Base-by-base conservation (phyloP, 2,797 vertebrate genomes). In the Cryptoblepharus egeriae region DNA sequence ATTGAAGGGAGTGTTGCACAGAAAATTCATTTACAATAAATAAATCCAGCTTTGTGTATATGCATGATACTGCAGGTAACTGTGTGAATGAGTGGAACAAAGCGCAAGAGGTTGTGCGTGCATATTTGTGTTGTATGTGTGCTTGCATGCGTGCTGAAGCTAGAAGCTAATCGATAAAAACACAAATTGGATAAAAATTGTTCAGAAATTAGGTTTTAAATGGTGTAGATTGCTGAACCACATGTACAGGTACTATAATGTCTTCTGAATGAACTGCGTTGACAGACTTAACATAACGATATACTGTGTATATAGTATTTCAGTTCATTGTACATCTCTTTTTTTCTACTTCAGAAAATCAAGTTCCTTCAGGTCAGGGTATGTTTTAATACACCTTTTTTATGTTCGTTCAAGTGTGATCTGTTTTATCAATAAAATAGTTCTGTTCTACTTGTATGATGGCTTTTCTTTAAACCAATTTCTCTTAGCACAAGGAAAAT, bases 311-410 rank as follows among this genome's bases (percentile, higher is more conserved):
- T 95, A 95, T 92, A 93, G 84, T 76, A 90, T 90, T 92, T 88
- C 87, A 90, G 85, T 63, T 80, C 80, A 70, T 91, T 89, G 78
- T 89, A 60, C 65, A 61, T 82, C 74, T 80, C 49, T 87, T 88
- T 88, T 88, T 94, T 94, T 95, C 95, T 92, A 63, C 92, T 86
- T 90, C 92, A 95, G 95, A 94, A 95, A 93, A 87, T 90, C 80
- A 61, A 76, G 77, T 85, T 83, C 84, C 75, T 88, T 82, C 90
- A 88, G 87, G 90, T 88, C 78, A 92, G 96, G 95, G 95, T 96
- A 95, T 96, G 95, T 96, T 96, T 93, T 96, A 95, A 95, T 95
- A 95, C 69, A 90, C 95, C 95, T 86, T 89, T 83, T 71, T 83
- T 89, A 92, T 81, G 80, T 92, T 92, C 91, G 82, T 91, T 85